Base-by-base conservation (phyloP, 2,113 vertebrate genomes). In the Eptesicus fuscus region DNA sequence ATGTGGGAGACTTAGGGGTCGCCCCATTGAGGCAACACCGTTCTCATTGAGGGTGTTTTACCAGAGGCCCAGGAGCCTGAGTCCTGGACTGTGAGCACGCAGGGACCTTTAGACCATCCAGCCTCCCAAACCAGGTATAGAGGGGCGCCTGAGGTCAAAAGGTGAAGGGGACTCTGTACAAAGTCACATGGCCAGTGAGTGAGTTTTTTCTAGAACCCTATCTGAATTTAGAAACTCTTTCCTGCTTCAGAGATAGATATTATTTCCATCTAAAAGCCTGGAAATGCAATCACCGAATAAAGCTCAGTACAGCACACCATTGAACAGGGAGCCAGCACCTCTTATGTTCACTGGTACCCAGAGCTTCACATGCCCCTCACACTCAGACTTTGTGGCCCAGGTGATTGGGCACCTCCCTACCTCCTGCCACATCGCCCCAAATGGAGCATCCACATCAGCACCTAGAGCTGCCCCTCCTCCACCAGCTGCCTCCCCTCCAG, bases 181-280 rank as follows among this genome's bases (percentile, higher is more conserved):
- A 0, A 4, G 5, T 79, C 16, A 6, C 49, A 61, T 8, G 18
- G 3, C 16, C 44, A 35, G 0, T 35, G 44, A 71, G 0, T 73
- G 42, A 63, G 9, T n/a, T 40, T 8, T 3, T 9, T 9, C 40
- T 7, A 80, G 51, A 49, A 5, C 4, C 63, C 8, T 4, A 1
- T 42, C 14, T 85, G 20, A 56, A 1, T 44, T 10, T 32, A 67
- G 3, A 9, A 32, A 1, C 25, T 79, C 1, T 4, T 71, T n/a
- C 13, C 40, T 61, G 18, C 1, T 53, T 23, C 5, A 0, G 5
- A 0, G 1, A 1, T 1, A 30, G 0, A 28, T 28, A 0, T 3
- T 28, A 1, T 23, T 4, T 63, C 40, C 37, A 25, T 13, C 9
- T n/a, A n/a, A 28, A 67, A 51, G 53, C 20, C 1, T 2, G 78